These are phyloP conservation scores for Muntiacus reevesi DNA, from an alignment of 2,113 vertebrate genomes.

Conservation along the genomic window DNA sequence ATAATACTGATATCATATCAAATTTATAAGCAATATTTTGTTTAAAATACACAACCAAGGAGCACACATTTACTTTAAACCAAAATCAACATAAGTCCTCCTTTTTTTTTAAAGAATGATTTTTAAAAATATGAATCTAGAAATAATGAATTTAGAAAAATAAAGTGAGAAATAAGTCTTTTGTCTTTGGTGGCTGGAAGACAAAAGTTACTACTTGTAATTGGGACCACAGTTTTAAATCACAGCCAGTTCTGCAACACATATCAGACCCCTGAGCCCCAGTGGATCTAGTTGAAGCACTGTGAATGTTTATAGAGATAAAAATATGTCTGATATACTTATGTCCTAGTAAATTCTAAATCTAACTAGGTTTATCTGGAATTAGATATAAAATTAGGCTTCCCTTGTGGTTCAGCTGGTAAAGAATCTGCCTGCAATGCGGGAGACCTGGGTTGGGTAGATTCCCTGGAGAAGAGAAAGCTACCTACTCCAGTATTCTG, in stretches of 20 bases:
- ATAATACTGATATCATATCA: neutral
- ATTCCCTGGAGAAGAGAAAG: neutral
- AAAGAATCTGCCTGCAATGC: neutral
- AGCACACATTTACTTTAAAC: neutral
- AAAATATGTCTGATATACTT: neutral
- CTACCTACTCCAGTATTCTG: neutral
- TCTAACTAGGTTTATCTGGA: neutral
- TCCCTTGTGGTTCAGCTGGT: neutral
- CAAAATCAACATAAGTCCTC: neutral
- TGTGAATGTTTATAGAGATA: neutral
- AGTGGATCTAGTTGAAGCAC: neutral
- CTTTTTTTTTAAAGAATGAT: no score
- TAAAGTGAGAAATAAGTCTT: neutral
- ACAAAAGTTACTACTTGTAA: neutral
- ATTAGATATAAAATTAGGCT: neutral
- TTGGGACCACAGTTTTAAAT: neutral
- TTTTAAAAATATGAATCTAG: neutral
- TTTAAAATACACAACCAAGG: neutral
- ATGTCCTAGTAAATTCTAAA: neutral
- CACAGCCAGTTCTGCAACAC: neutral
- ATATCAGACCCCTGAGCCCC: neutral
- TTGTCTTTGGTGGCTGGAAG: neutral
- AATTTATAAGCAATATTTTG: neutral
- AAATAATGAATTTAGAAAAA: neutral
- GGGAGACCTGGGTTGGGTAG: neutral